A percentile compares a stretch with the other conserved stretches of the same genome.
Evolutionary conservation across 2,113 vertebrate species (phyloP).

Genomic region (Cardinalis cardinalis): DNA sequence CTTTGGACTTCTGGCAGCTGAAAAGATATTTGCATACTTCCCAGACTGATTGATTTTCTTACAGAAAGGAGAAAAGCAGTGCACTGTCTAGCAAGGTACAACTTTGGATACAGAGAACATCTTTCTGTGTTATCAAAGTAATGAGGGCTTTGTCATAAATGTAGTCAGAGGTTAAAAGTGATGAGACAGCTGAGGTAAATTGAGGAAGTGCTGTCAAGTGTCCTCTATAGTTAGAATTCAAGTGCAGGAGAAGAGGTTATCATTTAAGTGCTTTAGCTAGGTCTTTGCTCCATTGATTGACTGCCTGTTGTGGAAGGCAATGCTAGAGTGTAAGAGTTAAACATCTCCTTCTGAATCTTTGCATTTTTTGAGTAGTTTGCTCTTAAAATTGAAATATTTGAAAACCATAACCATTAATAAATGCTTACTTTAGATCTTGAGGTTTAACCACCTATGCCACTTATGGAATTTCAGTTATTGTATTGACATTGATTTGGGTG

Average conservation of each 20-base stretch:
- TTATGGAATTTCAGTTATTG: not conserved
- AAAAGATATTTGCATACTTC: not conserved
- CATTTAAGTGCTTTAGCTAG: not conserved
- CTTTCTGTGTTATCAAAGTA: not conserved
- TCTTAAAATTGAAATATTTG: not conserved
- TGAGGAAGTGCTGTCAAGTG: not conserved
- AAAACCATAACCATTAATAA: not conserved
- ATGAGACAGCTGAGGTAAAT: not conserved
- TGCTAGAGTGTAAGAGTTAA: not conserved
- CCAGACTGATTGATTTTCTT: not conserved
- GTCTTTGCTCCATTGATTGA: not conserved
- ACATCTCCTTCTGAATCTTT: not conserved
- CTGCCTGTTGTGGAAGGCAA: not conserved
- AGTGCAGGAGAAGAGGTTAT: not conserved
- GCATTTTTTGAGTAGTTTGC: not conserved
- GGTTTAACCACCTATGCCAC: not conserved
- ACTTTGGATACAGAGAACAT: not conserved
- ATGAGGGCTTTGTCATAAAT: not conserved
- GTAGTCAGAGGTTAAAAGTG: not conserved
- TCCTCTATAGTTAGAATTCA: not conserved
- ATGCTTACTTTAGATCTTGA: not conserved
- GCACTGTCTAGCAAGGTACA: not conserved
- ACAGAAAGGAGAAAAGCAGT: not conserved
- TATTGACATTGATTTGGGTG: not conserved
- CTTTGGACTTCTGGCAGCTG: not conserved